Conservation (phyloP, 2,113 vertebrate species). For the Coracopsis vasa region DNA sequence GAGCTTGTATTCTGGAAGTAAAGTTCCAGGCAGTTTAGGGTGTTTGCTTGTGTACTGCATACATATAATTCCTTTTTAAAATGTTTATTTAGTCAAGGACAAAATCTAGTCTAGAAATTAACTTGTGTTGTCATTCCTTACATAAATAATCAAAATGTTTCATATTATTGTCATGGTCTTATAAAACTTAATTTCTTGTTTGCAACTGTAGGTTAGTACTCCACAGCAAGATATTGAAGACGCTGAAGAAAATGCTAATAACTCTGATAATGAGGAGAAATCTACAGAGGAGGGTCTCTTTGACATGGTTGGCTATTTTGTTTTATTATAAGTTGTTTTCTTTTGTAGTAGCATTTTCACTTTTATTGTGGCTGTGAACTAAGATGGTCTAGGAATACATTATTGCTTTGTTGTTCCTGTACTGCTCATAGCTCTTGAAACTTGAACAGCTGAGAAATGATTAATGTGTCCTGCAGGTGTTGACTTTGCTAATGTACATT, state of each 20-base stretch:
- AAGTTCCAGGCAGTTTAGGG: neutral
- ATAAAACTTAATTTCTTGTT: neutral
- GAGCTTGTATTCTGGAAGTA: neutral
- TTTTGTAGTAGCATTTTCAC: neutral
- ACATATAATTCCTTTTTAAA: neutral
- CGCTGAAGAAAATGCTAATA: conserved; percentile 76
- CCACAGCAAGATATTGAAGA: conserved; percentile 87
- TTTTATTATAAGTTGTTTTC: neutral
- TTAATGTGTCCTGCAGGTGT: neutral
- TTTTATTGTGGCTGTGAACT: neutral
- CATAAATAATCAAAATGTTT: neutral
- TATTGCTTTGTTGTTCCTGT: neutral
- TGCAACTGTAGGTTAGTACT: conserved; percentile 81
- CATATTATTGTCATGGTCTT: neutral
- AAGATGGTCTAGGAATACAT: neutral
- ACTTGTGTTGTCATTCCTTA: neutral
- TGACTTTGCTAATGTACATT: neutral
- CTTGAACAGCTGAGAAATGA: neutral
- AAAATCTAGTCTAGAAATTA: neutral
- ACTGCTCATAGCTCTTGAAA: neutral
- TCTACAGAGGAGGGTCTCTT: conserved; percentile 84
- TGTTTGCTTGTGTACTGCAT: neutral
- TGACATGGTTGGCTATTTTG: conserved; percentile 83
- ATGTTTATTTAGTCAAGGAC: neutral
- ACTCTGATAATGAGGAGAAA: conserved; percentile 18